Percentiles rank a stretch among this genome's conserved stretches.
Conservation (phyloP, 1,140 invertebrate genomes). For the Drepana arcuata region DNA sequence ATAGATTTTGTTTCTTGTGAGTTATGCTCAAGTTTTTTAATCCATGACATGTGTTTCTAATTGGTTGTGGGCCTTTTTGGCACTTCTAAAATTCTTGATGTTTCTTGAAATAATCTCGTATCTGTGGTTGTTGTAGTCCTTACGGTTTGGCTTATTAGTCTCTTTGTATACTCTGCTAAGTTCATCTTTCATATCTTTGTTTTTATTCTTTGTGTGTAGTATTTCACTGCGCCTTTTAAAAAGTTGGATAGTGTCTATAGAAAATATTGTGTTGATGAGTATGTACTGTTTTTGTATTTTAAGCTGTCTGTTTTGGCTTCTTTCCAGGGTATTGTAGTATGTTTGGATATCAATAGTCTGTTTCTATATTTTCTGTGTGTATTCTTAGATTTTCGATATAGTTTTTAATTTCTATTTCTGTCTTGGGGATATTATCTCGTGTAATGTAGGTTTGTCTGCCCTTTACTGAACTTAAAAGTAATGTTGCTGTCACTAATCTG, state of each 20-base stretch:
- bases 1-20: slow-evolving; percentile 12
- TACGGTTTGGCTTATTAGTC: slow-evolving; percentile 16
- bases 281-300: slow-evolving; percentile 8
- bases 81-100: slow-evolving; percentile 15
- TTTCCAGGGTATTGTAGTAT: slow-evolving; percentile 17
- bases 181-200: slow-evolving; percentile 17
- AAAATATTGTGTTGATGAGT: slow-evolving; percentile 15
- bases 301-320: slow-evolving; percentile 13
- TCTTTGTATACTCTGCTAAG: slow-evolving; percentile 21
- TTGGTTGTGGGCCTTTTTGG: slow-evolving; percentile 20
- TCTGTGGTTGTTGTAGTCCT: slow-evolving; percentile 22
- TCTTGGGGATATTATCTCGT: slow-evolving; percentile 4
- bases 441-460: slow-evolving; percentile 9
- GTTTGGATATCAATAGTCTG: slow-evolving; percentile 12
- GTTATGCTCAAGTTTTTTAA: slow-evolving; percentile 14
- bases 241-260: slow-evolving; percentile 14
- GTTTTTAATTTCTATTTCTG: slow-evolving; percentile 7
- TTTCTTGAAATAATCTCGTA: slow-evolving; percentile 19
- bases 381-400: slow-evolving; percentile 6
- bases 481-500: slow-evolving; percentile 14
- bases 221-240: slow-evolving; percentile 17
- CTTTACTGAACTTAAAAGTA: slow-evolving; percentile 6
- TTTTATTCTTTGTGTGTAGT: slow-evolving; percentile 14
- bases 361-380: slow-evolving; percentile 8
- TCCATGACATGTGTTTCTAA: slow-evolving; percentile 23